Percentiles rank a stretch among this genome's conserved stretches.
phyloP scores from a whole-genome alignment of 2,888 invertebrate genomes.

The Drosophila atroscutellata region DNA sequence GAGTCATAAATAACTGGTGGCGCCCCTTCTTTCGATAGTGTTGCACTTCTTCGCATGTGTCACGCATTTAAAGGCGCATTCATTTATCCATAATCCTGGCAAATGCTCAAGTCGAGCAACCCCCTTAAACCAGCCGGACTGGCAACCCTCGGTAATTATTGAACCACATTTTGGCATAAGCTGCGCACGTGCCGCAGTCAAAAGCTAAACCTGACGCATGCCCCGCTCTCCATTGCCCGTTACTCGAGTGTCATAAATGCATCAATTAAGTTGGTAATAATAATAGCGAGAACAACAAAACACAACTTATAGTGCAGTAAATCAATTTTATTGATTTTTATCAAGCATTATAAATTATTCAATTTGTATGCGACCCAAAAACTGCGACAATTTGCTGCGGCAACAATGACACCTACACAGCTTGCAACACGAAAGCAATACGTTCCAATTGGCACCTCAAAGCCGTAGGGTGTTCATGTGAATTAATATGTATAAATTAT shows the following conservation, averaged over 20 bases:
- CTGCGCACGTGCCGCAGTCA: constrained; percentile 51
- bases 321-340: constrained; percentile 50
- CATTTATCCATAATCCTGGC: constrained; percentile 46
- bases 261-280: constrained; percentile 36
- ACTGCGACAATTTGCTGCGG: constrained; percentile 18
- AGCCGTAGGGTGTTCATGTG: neutral
- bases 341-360: constrained; percentile 40
- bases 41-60: constrained; percentile 46
- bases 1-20: constrained; percentile 67
- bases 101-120: constrained; percentile 33
- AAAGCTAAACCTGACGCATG: constrained; percentile 34
- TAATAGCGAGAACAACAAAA: constrained; percentile 24
- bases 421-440: constrained; percentile 11
- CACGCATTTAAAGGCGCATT: constrained; percentile 41
- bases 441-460: constrained; percentile 1
- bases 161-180: constrained; percentile 26
- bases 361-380: constrained; percentile 32
- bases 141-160: constrained; percentile 40
- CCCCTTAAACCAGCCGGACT: constrained; percentile 7
- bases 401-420: constrained; percentile 42
- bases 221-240: neutral
- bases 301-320: constrained; percentile 8
- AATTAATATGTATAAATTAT: neutral
- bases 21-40: constrained; percentile 22
- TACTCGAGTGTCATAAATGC: constrained; percentile 17